A percentile compares a stretch with the other conserved stretches of the same genome.
phyloP scores from a whole-genome alignment of 2,888 invertebrate species.

The Calameuta pallipes region DNA sequence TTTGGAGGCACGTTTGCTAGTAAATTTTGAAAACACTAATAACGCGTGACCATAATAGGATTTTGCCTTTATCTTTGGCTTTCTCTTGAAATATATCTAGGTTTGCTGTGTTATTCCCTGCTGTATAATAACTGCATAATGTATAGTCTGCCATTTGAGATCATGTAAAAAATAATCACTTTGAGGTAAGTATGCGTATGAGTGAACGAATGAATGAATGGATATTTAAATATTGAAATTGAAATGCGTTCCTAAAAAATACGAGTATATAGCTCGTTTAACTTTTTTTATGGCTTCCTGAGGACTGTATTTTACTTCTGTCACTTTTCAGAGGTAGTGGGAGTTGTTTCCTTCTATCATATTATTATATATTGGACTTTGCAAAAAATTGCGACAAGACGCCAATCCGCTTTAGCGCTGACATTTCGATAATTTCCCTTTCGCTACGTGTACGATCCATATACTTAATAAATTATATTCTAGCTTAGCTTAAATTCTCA shows the following conservation, averaged over 20 bases:
- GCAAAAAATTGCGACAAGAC: background rate
- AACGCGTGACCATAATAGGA: background rate
- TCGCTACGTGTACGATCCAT: background rate
- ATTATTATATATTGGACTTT: background rate
- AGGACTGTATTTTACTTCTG: background rate
- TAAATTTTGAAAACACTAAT: background rate
- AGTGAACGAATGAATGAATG: background rate
- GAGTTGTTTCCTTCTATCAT: background rate
- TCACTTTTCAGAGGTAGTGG: background rate
- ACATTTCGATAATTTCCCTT: background rate
- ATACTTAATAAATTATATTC: conserved; percentile 7
- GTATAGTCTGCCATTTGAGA: background rate
- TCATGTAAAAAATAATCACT: background rate
- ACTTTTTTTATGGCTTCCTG: too few species aligned
- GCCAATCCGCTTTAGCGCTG: background rate
- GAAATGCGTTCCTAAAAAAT: background rate
- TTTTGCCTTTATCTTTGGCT: background rate
- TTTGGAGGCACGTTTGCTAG: background rate
- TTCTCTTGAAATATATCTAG: background rate
- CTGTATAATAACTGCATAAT: background rate
- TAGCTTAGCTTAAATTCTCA: conserved; percentile 10
- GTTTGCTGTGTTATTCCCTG: background rate
- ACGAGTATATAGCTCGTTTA: background rate
- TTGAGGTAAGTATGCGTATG: background rate
- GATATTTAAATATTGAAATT: background rate